Evolutionary conservation across 2,888 invertebrate species (phyloP).

Genomic region (Drosophila atripex): DNA sequence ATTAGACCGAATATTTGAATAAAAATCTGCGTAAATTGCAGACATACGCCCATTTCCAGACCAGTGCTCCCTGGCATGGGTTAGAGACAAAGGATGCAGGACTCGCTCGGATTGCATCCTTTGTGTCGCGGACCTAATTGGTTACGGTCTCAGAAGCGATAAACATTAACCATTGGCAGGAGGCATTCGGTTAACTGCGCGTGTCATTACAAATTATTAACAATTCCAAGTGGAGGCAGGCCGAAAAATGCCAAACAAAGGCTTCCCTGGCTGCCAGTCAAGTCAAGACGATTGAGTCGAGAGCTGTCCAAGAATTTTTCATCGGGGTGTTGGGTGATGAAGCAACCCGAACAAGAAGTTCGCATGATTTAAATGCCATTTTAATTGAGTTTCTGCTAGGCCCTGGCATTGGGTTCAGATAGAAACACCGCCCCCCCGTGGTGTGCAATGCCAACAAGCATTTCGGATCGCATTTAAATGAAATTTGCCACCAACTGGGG

Average conservation of each 20-base stretch:
- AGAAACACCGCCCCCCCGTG: slow-evolving; percentile 56
- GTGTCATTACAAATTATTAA: slow-evolving; percentile 68
- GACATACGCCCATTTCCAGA: slow-evolving; percentile 53
- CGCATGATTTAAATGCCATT: slow-evolving; percentile 75
- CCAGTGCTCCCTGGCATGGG: slow-evolving; percentile 19
- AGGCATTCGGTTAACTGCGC: slow-evolving; percentile 38
- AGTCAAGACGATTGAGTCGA: slow-evolving; percentile 8
- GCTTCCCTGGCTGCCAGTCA: neutral
- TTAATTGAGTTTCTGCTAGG: slow-evolving; percentile 66
- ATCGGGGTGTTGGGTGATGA: slow-evolving; percentile 45
- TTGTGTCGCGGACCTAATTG: slow-evolving; percentile 46
- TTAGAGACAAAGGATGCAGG: slow-evolving; percentile 34
- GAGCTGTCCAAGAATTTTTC: slow-evolving; percentile 61
- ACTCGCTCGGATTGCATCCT: slow-evolving; percentile 34
- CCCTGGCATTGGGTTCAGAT: slow-evolving; percentile 5
- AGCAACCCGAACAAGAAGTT: slow-evolving; percentile 54
- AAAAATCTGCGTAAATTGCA: slow-evolving; percentile 75
- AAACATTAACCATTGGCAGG: slow-evolving; percentile 25
- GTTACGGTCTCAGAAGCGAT: slow-evolving; percentile 15
- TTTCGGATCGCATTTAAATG: slow-evolving; percentile 69
- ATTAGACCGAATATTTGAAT: slow-evolving; percentile 67
- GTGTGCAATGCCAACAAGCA: slow-evolving; percentile 72
- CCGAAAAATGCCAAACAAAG: slow-evolving; percentile 48
- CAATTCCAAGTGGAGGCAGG: slow-evolving; percentile 52
- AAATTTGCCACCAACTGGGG: slow-evolving; percentile 71